Evolutionary conservation across 1,140 invertebrate species (phyloP).

Genomic region (Drosophila hydei): DNA sequence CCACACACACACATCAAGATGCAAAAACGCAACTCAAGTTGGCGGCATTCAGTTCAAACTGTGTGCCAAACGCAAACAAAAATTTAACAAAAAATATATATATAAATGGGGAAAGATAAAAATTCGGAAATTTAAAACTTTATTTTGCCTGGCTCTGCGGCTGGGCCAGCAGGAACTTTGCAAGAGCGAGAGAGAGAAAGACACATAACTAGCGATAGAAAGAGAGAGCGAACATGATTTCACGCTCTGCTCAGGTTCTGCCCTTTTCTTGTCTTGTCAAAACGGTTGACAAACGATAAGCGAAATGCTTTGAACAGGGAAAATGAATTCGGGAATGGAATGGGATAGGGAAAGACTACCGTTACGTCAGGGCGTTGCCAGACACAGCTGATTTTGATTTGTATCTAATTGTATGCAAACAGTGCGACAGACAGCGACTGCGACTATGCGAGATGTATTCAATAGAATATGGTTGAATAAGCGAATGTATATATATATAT

Average conservation of each 20-base stretch:
- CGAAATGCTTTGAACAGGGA: constrained; percentile 17
- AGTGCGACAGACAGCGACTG: constrained; percentile 37
- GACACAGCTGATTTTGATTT: constrained; percentile 75
- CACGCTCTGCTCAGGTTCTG: constrained; percentile 47
- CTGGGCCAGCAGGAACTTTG: constrained; percentile 62
- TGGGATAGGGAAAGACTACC: constrained; percentile 1
- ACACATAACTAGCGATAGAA: constrained; percentile 22
- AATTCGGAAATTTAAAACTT: constrained; percentile 70
- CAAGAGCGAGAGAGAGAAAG: constrained; percentile 18
- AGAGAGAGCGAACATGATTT: constrained; percentile 43
- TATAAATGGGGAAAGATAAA: neutral
- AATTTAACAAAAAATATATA: constrained; percentile 14
- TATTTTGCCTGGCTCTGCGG: constrained; percentile 41
- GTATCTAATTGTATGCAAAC: constrained; percentile 82
- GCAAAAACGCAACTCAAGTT: constrained; percentile 69
- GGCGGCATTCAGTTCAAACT: constrained; percentile 68
- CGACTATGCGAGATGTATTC: constrained; percentile 20
- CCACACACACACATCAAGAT: constrained; percentile 62
- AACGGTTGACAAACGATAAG: constrained; percentile 73
- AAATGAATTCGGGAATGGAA: constrained; percentile 9
- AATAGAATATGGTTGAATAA: constrained; percentile 28
- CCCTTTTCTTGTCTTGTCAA: constrained; percentile 79
- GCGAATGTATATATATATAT: constrained; percentile 6
- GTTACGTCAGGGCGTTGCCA: constrained; percentile 48
- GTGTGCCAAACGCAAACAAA: constrained; percentile 77